phyloP scores from a whole-genome alignment of 2,888 invertebrate species.

The Linhomoeus sp. region DNA sequence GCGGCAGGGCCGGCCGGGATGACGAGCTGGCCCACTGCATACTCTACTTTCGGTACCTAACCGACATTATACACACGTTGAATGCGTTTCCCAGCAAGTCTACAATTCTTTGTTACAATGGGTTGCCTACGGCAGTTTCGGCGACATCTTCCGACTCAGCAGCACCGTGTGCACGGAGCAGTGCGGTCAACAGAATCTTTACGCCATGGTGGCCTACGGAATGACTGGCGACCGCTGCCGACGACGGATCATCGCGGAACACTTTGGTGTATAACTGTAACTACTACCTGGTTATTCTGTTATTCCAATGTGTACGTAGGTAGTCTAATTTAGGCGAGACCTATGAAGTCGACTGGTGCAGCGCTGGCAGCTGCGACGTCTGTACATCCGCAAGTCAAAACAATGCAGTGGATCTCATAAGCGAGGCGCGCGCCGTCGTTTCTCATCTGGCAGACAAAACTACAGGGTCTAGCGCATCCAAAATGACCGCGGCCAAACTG shows the following conservation, averaged over 20 bases:
- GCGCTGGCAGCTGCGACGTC: constrained; percentile 61
- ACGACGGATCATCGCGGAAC: constrained; percentile 51
- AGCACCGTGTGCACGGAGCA: constrained; percentile 60
- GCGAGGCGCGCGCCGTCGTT: no score
- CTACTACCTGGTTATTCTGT: no score
- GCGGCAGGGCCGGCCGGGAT: constrained; percentile 83
- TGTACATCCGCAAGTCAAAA: no score
- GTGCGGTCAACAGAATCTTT: constrained; percentile 53
- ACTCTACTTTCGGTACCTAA: constrained; percentile 48
- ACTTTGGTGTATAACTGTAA: no score
- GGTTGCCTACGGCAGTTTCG: background rate
- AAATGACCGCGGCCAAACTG: constrained; percentile 46
- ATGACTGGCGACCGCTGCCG: constrained; percentile 44
- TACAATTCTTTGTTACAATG: background rate
- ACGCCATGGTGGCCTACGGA: constrained; percentile 58
- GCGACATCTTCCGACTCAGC: constrained; percentile 37
- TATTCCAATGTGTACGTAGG: no score
- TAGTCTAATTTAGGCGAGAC: constrained; percentile 69
- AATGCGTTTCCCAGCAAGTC: background rate
- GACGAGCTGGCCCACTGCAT: constrained; percentile 62
- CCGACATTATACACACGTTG: no score
- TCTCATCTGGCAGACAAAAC: no score
- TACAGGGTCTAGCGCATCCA: no score
- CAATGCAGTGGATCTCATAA: no score
- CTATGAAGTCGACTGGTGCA: constrained; percentile 53